These are phyloP conservation scores for Nomada fabriciana DNA, from an alignment of 2,888 invertebrate genomes.

Conservation along the genomic window DNA sequence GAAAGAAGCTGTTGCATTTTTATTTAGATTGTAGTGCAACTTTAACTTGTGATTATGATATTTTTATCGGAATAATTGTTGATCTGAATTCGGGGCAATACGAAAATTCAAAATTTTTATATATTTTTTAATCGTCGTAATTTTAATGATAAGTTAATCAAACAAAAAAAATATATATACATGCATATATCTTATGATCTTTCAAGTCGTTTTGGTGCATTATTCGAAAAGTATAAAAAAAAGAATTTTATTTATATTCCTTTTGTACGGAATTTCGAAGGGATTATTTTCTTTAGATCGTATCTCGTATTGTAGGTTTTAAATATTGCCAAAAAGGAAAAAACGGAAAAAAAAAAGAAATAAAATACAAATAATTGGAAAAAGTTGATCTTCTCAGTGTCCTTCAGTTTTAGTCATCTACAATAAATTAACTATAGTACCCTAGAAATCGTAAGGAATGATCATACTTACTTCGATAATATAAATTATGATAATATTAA, in stretches of 20 bases:
- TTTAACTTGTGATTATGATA: conserved; percentile 30
- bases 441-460: conserved; percentile 72
- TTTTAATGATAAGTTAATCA: conserved; percentile 22
- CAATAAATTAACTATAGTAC: conserved; percentile 66
- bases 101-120: conserved; percentile 39
- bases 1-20: not conserved
- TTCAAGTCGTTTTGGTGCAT: conserved; percentile 11
- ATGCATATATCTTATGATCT: conserved; percentile 18
- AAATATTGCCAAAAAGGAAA: not conserved
- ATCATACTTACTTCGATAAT: conserved; percentile 77
- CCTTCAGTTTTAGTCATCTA: conserved; percentile 69
- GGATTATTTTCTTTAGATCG: conserved; percentile 12
- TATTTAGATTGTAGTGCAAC: not conserved
- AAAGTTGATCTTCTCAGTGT: conserved; percentile 29
- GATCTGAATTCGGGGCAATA: conserved; percentile 40
- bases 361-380: too few species aligned
- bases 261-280: conserved; percentile 23
- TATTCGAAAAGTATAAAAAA: not conserved
- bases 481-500: conserved; percentile 77
- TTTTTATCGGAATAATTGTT: conserved; percentile 17
- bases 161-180: not conserved
- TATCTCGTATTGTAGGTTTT: conserved; percentile 14
- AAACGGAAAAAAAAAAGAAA: too few species aligned
- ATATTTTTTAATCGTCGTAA: conserved; percentile 29
- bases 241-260: conserved; percentile 29